Evolutionary conservation across 2,797 vertebrate genomes (phyloP).

Genomic region (Aldrovandia affinis): DNA sequence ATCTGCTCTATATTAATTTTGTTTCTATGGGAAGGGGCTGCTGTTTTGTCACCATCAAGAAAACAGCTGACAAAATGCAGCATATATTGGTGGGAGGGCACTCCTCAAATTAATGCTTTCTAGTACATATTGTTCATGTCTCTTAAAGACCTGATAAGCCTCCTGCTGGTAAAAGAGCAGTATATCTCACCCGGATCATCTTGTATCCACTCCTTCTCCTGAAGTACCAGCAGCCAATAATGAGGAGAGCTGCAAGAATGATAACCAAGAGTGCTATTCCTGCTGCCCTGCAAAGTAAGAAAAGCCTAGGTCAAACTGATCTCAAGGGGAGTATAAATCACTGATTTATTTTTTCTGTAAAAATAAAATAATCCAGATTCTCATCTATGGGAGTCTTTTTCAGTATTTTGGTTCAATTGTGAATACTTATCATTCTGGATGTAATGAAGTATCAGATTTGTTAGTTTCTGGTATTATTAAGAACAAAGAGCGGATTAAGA

Average conservation of each 20-base stretch:
- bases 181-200: conserved; percentile 77
- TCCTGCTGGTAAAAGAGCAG: not conserved
- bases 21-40: not conserved
- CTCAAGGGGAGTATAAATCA: not conserved
- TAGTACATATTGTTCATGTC: not conserved
- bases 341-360: not conserved
- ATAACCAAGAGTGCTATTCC: conserved; percentile 85
- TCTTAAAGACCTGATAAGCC: not conserved
- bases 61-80: not conserved
- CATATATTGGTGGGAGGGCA: not conserved
- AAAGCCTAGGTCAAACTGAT: not conserved
- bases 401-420: not conserved
- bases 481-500: not conserved
- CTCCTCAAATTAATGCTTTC: not conserved
- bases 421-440: not conserved
- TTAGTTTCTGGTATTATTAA: not conserved
- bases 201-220: conserved; percentile 86
- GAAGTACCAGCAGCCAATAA: conserved; percentile 91
- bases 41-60: not conserved
- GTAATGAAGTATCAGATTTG: not conserved
- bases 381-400: not conserved
- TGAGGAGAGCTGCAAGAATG: conserved; percentile 81
- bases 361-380: not conserved
- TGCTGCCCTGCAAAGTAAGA: conserved; percentile 75
- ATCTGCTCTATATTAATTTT: not conserved